A percentile compares a stretch with the other conserved stretches of the same genome.
Conservation (phyloP, 2,888 invertebrate genomes). For the Caenorhabditis afra region DNA sequence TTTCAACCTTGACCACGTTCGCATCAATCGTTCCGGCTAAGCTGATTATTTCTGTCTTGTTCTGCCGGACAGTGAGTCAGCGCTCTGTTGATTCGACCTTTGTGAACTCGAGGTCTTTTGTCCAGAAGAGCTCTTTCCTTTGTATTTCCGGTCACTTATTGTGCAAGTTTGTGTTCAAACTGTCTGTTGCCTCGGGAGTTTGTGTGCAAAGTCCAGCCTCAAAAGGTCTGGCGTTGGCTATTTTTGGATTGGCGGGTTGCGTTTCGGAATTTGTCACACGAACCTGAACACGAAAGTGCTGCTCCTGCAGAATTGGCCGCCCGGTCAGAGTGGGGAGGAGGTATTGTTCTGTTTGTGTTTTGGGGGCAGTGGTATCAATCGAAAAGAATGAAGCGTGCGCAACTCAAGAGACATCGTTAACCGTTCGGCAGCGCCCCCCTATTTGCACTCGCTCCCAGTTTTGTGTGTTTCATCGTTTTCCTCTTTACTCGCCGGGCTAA, state of each 20-base stretch:
- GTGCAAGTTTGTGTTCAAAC: constrained; percentile 31
- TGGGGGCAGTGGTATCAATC: constrained; percentile 59
- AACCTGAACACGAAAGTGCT: constrained; percentile 38
- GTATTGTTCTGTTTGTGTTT: constrained; percentile 60
- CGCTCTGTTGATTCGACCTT: constrained; percentile 19
- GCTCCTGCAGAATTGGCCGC: constrained; percentile 15
- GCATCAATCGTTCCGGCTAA: constrained; percentile 21
- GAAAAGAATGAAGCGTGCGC: constrained; percentile 58
- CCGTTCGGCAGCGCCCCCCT: constrained; percentile 50
- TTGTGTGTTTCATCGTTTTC: constrained; percentile 49
- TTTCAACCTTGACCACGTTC: constrained; percentile 48
- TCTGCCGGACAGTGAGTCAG: constrained; percentile 17
- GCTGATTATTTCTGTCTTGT: constrained; percentile 42
- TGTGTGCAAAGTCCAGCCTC: constrained; percentile 22
- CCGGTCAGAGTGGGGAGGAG: constrained; percentile 5
- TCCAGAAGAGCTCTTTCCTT: constrained; percentile 4
- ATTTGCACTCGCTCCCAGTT: constrained; percentile 53
- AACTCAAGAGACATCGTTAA: constrained; percentile 59
- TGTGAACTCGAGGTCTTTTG: constrained; percentile 9
- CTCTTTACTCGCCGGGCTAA: constrained; percentile 23
- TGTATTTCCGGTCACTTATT: constrained; percentile 31
- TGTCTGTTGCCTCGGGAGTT: constrained; percentile 24
- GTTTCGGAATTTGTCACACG: constrained; percentile 39
- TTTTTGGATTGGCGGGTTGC: constrained; percentile 46
- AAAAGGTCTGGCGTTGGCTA: no score